These are phyloP conservation scores for Benitochromis conjunctus DNA, from an alignment of 2,113 vertebrate genomes.

Conservation along the genomic window DNA sequence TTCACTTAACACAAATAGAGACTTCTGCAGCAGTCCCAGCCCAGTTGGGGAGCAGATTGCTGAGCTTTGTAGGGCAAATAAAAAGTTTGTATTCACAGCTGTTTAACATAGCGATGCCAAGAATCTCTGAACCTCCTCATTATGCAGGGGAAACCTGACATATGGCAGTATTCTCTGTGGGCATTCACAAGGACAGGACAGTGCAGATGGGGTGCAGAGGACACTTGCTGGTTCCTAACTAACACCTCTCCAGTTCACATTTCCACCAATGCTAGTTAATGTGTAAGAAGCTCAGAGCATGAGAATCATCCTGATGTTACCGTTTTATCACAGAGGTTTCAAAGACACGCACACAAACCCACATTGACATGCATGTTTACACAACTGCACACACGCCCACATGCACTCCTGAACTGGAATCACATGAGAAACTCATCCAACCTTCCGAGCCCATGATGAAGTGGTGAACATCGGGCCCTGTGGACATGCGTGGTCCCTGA, in stretches of 20 bases:
- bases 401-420: not conserved
- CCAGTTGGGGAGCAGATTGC: slow-evolving; percentile 59
- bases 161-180: slow-evolving; percentile 70
- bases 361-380: not conserved
- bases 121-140: slow-evolving; percentile 62
- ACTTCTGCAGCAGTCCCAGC: slow-evolving; percentile 22
- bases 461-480: slow-evolving; percentile 95
- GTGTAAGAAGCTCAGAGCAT: slow-evolving; percentile 28
- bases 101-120: slow-evolving; percentile 63
- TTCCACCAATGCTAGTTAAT: slow-evolving; percentile 46
- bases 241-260: slow-evolving; percentile 18
- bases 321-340: slow-evolving; percentile 7
- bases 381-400: not conserved
- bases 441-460: slow-evolving; percentile 99
- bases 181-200: slow-evolving; percentile 63
- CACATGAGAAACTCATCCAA: slow-evolving; percentile 49
- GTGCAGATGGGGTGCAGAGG: slow-evolving; percentile 40
- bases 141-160: slow-evolving; percentile 62
- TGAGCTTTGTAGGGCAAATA: slow-evolving; percentile 55
- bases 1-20: slow-evolving; percentile 41
- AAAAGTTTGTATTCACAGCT: slow-evolving; percentile 65
- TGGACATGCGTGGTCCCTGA: slow-evolving; percentile 95
- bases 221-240: slow-evolving; percentile 37
- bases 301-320: slow-evolving; percentile 52
- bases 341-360: not conserved